These are phyloP conservation scores for Temnothorax nylanderi DNA, from an alignment of 1,140 invertebrate species.

Conservation along the genomic window DNA sequence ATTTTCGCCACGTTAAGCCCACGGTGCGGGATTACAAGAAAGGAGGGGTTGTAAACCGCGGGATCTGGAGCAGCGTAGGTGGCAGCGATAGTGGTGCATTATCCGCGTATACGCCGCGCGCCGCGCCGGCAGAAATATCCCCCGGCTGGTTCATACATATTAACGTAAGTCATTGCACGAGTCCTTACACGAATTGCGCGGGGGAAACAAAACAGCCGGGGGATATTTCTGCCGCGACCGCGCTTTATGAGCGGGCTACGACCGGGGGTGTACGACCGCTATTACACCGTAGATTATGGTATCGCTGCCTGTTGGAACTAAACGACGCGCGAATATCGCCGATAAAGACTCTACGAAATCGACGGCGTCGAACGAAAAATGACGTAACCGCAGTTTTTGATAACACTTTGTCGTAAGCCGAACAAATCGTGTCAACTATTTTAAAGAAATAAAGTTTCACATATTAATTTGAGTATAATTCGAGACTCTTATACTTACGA, in stretches of 20 bases:
- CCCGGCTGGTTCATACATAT: slow-evolving; percentile 55
- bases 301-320: neutral
- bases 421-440: neutral
- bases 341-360: neutral
- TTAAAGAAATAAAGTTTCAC: neutral
- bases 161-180: slow-evolving; percentile 52
- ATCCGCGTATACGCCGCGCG: slow-evolving; percentile 40
- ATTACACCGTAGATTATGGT: slow-evolving; percentile 33
- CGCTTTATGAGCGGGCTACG: slow-evolving; percentile 3
- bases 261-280: neutral
- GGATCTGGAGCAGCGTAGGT: neutral
- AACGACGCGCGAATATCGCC: slow-evolving; percentile 5
- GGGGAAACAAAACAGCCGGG: slow-evolving; percentile 39
- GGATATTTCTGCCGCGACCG: slow-evolving; percentile 1
- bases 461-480: neutral
- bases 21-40: slow-evolving; percentile 39
- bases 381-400: neutral
- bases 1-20: slow-evolving; percentile 50
- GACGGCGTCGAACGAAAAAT: neutral
- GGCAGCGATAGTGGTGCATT: slow-evolving; percentile 38
- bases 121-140: slow-evolving; percentile 19
- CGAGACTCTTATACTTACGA: neutral
- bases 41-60: slow-evolving; percentile 46
- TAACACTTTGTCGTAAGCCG: neutral
- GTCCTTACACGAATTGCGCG: slow-evolving; percentile 24